phyloP scores from a whole-genome alignment of 2,113 vertebrate species.

The Otus sunia region DNA sequence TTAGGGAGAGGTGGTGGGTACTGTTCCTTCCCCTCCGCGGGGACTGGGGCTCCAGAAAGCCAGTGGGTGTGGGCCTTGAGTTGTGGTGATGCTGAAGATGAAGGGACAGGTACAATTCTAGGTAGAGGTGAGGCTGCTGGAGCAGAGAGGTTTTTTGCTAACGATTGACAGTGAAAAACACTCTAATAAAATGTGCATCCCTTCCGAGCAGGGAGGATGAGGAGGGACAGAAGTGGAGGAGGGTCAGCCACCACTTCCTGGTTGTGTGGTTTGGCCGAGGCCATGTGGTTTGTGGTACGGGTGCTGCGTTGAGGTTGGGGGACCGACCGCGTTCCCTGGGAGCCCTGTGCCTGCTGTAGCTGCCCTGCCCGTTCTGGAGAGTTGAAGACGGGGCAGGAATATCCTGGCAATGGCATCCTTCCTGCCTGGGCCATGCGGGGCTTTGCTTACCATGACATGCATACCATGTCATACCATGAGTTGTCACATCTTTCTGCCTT shows the following conservation, averaged over 20 bases:
- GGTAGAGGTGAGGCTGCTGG: neutral
- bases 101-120: neutral
- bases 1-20: neutral
- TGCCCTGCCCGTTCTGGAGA: neutral
- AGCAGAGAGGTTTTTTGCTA: neutral
- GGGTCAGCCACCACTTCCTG: neutral
- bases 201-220: accelerated
- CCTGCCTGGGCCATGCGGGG: accelerated
- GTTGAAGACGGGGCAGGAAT: neutral
- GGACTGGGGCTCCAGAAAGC: neutral
- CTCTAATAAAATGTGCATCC: neutral
- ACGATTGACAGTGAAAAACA: neutral
- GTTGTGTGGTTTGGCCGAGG: neutral
- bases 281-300: accelerated
- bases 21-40: neutral
- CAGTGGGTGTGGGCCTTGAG: neutral
- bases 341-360: neutral
- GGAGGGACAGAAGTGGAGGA: neutral
- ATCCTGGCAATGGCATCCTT: neutral
- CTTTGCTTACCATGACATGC: too few species aligned
- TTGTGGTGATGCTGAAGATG: neutral
- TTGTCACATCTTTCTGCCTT: neutral
- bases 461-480: accelerated
- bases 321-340: accelerated
- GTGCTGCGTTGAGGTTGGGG: neutral